These are phyloP conservation scores for Ectemnius continuus DNA, from an alignment of 2,888 invertebrate species.

Conservation along the genomic window DNA sequence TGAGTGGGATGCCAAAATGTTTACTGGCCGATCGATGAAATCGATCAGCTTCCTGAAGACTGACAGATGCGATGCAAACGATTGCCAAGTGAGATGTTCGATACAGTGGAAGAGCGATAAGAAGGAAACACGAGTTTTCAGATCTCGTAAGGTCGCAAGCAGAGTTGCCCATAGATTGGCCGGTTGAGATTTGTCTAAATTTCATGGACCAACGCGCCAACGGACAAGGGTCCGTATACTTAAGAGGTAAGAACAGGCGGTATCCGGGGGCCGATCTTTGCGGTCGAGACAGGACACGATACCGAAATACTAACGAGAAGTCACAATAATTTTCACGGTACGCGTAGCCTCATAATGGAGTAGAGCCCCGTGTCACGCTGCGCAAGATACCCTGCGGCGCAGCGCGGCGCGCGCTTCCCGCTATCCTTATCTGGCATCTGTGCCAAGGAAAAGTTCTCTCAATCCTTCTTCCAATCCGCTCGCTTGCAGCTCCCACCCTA, in stretches of 20 bases:
- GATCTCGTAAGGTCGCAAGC: background rate
- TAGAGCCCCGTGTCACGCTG: slow-evolving; percentile 44
- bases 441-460: slow-evolving; percentile 58
- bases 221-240: slow-evolving; percentile 2
- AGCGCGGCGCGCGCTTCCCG: too few relatives aligned
- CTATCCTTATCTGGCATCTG: slow-evolving; percentile 57
- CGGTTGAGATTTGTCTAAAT: background rate
- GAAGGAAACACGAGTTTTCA: background rate
- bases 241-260: background rate
- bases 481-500: slow-evolving; percentile 47
- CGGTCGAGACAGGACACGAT: background rate
- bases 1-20: slow-evolving; percentile 12
- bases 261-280: slow-evolving; percentile 1
- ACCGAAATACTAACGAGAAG: slow-evolving; percentile 6
- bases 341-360: slow-evolving; percentile 32
- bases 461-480: slow-evolving; percentile 47
- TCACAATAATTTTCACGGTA: slow-evolving; percentile 11
- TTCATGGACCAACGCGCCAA: slow-evolving; percentile 1
- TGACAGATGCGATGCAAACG: background rate
- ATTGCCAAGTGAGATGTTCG: background rate
- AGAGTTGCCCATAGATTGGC: too few relatives aligned
- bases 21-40: background rate
- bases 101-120: background rate
- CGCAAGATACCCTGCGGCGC: slow-evolving; percentile 10
- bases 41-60: background rate